A percentile compares a stretch with the other conserved stretches of the same genome.
Conservation (phyloP, 2,113 vertebrate genomes). For the Leptodactylus fuscus region DNA sequence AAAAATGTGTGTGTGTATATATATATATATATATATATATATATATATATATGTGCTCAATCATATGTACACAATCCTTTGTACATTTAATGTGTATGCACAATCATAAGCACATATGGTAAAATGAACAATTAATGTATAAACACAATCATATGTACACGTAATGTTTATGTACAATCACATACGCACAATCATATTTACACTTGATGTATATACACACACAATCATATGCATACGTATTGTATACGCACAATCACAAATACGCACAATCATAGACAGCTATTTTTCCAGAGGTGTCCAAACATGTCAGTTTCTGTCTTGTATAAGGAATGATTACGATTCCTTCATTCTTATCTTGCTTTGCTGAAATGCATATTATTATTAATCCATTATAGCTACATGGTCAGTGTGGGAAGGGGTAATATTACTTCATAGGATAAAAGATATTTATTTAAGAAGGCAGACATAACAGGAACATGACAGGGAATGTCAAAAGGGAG, state of each 20-base stretch:
- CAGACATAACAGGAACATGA: background rate
- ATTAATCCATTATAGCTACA: too few relatives aligned
- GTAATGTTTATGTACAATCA: too few relatives aligned
- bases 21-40: background rate
- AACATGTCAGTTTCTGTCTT: background rate
- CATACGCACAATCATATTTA: too few relatives aligned
- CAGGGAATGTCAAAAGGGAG: background rate
- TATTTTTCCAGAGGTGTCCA: background rate
- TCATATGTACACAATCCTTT: background rate
- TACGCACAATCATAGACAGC: too few relatives aligned
- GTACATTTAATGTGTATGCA: too few relatives aligned
- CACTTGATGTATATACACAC: too few relatives aligned
- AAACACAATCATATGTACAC: too few relatives aligned
- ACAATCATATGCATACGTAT: too few relatives aligned
- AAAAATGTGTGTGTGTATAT: too few relatives aligned
- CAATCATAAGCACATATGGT: too few relatives aligned
- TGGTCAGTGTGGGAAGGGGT: background rate
- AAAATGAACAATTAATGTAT: too few relatives aligned
- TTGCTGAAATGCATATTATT: background rate
- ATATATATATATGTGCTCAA: background rate
- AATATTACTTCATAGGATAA: background rate
- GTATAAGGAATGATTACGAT: background rate
- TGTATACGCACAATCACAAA: too few relatives aligned
- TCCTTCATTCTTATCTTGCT: background rate
- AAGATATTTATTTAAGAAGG: background rate